Evolutionary conservation across 2,888 invertebrate genomes (phyloP), one percentile per base, ranked within the genome.

Genomic region (Nomada goodeniana): DNA sequence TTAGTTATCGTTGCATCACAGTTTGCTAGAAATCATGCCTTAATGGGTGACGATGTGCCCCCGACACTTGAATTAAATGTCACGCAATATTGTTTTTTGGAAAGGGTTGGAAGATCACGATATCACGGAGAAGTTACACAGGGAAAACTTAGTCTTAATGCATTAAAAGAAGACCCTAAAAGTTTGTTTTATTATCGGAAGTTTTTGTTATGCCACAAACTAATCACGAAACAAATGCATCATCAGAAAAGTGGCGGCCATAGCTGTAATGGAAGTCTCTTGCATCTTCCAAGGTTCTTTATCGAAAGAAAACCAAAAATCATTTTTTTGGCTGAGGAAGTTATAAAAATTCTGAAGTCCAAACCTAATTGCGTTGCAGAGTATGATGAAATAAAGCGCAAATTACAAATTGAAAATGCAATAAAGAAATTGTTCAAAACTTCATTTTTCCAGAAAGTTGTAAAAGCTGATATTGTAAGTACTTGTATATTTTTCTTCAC

Each of bases 1-100:
- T 94, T 98, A 53, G 96, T 97, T 0, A 94, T 97, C 52, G 97
- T 97, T 3, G 97, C 96, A 18, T 95, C 95, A 68, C 97, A 97
- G 91, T 91, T 93, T 44, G 90, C 95, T 23, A 94, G 98, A 47
- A 94, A 95, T 76, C 92, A 93, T 74, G 95, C 96, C 0, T 91
- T 98, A 53, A 94, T 96, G 64, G 95, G 95, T 13, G 93, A 94
- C 1, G 92, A 95, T 78, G 93, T 95, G 2, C 94, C 94, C 84
- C 94, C 94, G 29, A 91, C 91, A n/a, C 90, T 94, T 0, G 95
- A 95, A 52, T 87, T 96, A 15, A 94, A 94, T 4, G 88, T 94
- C 7, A 92, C 95, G n/a, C 96, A 96, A 79, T 98, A 96, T 91
- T 96, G 96, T 88, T 94, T 97, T 52, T 93, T 97, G 77, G 98